Conservation (phyloP, 2,113 vertebrate genomes). For the Etheostoma spectabile region DNA sequence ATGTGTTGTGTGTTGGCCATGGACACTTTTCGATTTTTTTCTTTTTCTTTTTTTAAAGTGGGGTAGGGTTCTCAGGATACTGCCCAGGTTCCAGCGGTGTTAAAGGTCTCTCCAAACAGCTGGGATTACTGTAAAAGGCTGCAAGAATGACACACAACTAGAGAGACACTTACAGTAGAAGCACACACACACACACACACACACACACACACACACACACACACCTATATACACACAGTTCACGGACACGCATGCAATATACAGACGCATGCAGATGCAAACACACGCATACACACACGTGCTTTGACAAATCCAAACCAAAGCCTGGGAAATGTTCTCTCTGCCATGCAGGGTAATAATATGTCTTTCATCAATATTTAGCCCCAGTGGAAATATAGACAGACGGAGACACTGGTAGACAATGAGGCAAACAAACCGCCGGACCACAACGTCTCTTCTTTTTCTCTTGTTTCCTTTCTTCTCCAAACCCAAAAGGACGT, state of each 20-base stretch:
- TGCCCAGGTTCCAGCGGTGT: conserved; percentile 31
- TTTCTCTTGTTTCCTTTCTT: conserved; percentile 22
- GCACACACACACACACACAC: conserved; percentile 1
- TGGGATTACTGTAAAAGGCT: conserved; percentile 11
- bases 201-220: conserved; percentile 5
- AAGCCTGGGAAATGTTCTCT: conserved; percentile 91
- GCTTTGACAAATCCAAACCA: conserved; percentile 86
- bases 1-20: conserved; percentile 48
- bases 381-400: conserved; percentile 62
- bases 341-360: conserved; percentile 95
- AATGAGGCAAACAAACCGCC: conserved; percentile 47
- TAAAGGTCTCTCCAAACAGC: conserved; percentile 34
- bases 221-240: conserved; percentile 8
- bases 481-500: conserved; percentile 39
- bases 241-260: conserved; percentile 48
- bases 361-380: conserved; percentile 81
- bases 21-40: conserved; percentile 36
- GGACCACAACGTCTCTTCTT: conserved; percentile 47
- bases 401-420: conserved; percentile 46
- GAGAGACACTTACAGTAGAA: conserved; percentile 20
- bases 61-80: conserved; percentile 49
- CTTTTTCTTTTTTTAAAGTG: conserved; percentile 5
- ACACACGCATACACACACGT: conserved; percentile 45
- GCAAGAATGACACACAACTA: conserved; percentile 30
- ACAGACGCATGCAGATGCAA: conserved; percentile 43